Percentiles rank a stretch among this genome's conserved stretches.
Evolutionary conservation across 2,888 invertebrate species (phyloP).

Genomic region (Teleogryllus oceanicus): DNA sequence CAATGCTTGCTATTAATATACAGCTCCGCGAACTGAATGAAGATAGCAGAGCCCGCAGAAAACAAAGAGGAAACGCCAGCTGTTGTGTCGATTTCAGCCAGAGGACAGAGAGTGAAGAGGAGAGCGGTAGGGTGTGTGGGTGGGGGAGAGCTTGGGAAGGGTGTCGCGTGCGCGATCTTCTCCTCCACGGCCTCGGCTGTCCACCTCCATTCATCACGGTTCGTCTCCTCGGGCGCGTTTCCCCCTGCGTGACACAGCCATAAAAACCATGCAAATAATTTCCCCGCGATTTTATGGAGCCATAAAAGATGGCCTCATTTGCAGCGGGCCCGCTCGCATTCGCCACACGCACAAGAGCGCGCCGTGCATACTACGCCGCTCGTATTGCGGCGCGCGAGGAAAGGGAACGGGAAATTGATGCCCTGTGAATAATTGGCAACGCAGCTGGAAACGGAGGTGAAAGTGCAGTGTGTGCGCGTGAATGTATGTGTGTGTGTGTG

Average conservation of each 20-base stretch:
- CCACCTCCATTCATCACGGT: neutral
- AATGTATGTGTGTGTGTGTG: too few species aligned
- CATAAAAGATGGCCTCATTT: neutral
- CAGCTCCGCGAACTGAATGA: too few species aligned
- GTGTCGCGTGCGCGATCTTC: neutral
- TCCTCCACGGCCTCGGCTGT: neutral
- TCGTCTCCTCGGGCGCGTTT: neutral
- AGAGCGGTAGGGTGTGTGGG: too few species aligned
- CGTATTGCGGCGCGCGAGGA: neutral
- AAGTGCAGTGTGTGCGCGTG: too few species aligned
- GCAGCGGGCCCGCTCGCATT: neutral
- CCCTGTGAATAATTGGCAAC: too few species aligned
- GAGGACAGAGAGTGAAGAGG: too few species aligned
- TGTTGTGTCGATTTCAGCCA: too few species aligned
- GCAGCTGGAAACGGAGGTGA: too few species aligned
- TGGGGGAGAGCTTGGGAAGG: too few species aligned
- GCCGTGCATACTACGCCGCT: neutral
- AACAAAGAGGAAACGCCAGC: too few species aligned
- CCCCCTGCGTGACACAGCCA: constrained; percentile 3
- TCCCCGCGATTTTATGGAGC: neutral
- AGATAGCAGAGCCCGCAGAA: too few species aligned
- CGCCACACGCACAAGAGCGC: constrained; percentile 3
- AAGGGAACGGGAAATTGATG: neutral
- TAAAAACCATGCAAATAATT: constrained; percentile 3
- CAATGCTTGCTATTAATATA: too few species aligned